Evolutionary conservation across 2,113 vertebrate species (phyloP).

Genomic region (Camelus dromedarius): DNA sequence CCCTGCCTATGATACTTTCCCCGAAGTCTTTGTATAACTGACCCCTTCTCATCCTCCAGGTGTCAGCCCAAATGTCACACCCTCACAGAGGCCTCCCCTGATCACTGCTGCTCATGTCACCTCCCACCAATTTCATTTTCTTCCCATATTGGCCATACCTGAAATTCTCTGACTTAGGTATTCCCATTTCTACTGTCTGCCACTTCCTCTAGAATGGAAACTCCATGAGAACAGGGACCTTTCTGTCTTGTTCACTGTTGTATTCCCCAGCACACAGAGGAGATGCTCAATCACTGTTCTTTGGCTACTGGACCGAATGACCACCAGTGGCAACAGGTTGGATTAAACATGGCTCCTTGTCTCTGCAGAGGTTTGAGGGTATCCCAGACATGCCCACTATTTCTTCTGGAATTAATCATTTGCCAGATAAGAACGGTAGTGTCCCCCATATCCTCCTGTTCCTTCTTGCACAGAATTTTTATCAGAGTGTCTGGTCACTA

Average conservation of each 20-base stretch:
- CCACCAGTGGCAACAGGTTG: not conserved
- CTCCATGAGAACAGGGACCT: not conserved
- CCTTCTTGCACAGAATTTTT: not conserved
- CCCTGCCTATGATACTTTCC: not conserved
- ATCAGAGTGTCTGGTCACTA: not conserved
- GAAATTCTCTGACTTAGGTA: constrained; percentile 28
- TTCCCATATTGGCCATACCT: constrained; percentile 1
- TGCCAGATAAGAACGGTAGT: not conserved
- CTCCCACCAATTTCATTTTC: not conserved
- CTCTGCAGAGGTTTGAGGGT: not conserved
- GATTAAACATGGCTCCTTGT: not conserved
- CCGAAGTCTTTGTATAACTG: not conserved
- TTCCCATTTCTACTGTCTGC: not conserved
- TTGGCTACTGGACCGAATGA: not conserved
- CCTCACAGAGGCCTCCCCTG: not conserved
- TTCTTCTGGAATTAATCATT: not conserved
- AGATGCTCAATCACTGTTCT: not conserved
- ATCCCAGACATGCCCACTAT: not conserved
- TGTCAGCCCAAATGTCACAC: not conserved
- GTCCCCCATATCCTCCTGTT: not conserved
- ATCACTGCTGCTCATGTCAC: not conserved
- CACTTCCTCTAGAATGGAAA: constrained; percentile 51
- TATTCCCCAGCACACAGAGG: not conserved
- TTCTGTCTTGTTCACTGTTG: not conserved
- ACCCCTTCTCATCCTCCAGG: not conserved